A percentile compares a stretch with the other conserved stretches of the same genome.
These are phyloP conservation scores for Odobenus rosmarus DNA, from an alignment of 2,113 vertebrate species.

Conservation along the genomic window DNA sequence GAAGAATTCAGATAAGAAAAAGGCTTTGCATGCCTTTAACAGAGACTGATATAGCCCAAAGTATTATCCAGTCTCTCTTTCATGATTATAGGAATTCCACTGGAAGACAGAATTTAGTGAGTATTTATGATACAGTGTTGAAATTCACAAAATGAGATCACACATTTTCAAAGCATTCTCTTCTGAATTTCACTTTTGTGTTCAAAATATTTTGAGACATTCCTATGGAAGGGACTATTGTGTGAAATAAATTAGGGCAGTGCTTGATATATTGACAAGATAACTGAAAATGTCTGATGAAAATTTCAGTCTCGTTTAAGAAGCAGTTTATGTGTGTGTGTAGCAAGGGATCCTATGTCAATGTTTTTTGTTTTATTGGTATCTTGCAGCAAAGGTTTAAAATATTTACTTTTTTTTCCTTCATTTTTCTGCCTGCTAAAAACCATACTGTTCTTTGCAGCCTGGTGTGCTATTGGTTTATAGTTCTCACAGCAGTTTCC, in stretches of 20 bases:
- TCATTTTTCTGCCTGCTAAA: not conserved
- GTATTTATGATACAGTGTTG: not conserved
- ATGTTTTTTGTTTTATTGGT: not conserved
- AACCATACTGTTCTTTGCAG: not conserved
- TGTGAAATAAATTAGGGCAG: slow-evolving; percentile 45
- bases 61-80: not conserved
- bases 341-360: not conserved
- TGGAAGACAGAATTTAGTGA: not conserved
- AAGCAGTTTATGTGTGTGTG: not conserved
- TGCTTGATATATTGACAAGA: not conserved
- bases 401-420: not conserved
- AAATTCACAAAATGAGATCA: not conserved
- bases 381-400: not conserved
- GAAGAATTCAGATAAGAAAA: not conserved
- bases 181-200: slow-evolving; percentile 8
- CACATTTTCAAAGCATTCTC: slow-evolving; percentile 18
- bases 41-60: not conserved
- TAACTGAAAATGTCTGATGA: not conserved
- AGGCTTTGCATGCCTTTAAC: not conserved
- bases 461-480: not conserved
- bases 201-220: slow-evolving; percentile 59
- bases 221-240: not conserved
- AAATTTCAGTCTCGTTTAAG: not conserved
- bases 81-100: not conserved
- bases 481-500: not conserved